Evolutionary conservation across 2,113 vertebrate species (phyloP), one percentile per base, ranked within the genome.

Genomic region (Lontra canadensis): DNA sequence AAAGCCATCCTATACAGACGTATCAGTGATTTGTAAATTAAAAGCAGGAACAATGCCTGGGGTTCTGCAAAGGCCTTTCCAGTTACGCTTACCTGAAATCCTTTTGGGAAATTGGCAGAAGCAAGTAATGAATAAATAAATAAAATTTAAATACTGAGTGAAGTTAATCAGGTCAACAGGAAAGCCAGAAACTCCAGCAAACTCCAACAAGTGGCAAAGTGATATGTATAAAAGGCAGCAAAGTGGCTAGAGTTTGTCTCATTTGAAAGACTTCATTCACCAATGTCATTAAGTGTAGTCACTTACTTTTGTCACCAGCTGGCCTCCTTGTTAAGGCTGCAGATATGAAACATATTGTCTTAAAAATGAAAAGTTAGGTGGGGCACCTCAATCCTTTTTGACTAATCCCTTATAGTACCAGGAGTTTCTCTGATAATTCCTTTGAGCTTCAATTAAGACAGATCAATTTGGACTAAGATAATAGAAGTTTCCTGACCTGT

Each of bases 51-150:
- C 2, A 78, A 97, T 39, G 31, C 42, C 49, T 31, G 31, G 3
- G 39, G 15, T 69, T 82, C 94, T 88, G 11, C 55, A 83, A 85
- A 55, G 26, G 31, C 7, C n/a, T 55, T 79, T 96, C 18, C 34
- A 42, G 57, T 91, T 95, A 95, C 82, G 31, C 26, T 88, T 69
- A 95, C 52, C 82, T 92, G 34, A 92, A 96, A 89, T 92, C 67
- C 47, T 96, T 95, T 74, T 20, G n/a, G 65, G 59, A 96, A 97
- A 91, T 52, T 98, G 86, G 69, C 86, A 93, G 90, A 93, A 88
- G 57, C 36, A 96, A 97, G 91, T 88, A 97, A 95, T 96, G 95
- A 97, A 96, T 97, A 94, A 95, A 97, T 97, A 94, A 97, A 97
- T 98, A 90, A 94, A 96, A 96, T 96, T 97, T 98, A 91, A 96